Evolutionary conservation across 2,113 vertebrate species (phyloP).

Genomic region (Aleadryas rufinucha): DNA sequence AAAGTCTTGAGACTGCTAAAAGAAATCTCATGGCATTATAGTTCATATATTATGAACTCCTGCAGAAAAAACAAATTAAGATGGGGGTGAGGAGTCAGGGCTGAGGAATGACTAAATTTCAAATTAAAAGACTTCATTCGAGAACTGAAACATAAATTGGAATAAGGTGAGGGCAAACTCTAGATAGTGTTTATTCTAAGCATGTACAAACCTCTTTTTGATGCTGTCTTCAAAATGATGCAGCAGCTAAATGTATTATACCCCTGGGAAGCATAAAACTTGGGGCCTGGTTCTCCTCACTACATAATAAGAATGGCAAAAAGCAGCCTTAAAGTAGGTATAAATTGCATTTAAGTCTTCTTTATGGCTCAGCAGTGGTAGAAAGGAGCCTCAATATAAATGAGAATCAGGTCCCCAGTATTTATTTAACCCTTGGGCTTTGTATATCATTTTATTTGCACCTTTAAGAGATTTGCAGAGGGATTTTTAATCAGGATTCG

Average conservation of each 20-base stretch:
- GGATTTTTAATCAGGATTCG: conserved; percentile 35
- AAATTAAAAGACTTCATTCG: background rate
- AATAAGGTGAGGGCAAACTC: background rate
- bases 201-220: conserved; percentile 20
- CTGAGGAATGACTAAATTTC: background rate
- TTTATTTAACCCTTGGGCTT: conserved; percentile 61
- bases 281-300: conserved; percentile 36
- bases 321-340: conserved; percentile 33
- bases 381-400: background rate
- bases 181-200: conserved; percentile 15
- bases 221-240: conserved; percentile 39
- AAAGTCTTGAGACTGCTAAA: background rate
- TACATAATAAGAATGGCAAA: conserved; percentile 33
- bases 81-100: background rate
- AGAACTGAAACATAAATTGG: background rate
- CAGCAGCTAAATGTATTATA: conserved; percentile 23
- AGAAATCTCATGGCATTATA: background rate
- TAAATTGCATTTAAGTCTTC: conserved; percentile 48
- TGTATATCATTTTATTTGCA: conserved; percentile 60
- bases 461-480: conserved; percentile 46
- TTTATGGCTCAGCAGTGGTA: conserved; percentile 24
- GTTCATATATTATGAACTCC: background rate
- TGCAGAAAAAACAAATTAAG: background rate
- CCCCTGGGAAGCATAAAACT: conserved; percentile 35
- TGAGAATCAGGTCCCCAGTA: conserved; percentile 24